These are phyloP conservation scores for Actinopyga echinites DNA, from an alignment of 53 echinoderm and acorn worm species.

Conservation along the genomic window DNA sequence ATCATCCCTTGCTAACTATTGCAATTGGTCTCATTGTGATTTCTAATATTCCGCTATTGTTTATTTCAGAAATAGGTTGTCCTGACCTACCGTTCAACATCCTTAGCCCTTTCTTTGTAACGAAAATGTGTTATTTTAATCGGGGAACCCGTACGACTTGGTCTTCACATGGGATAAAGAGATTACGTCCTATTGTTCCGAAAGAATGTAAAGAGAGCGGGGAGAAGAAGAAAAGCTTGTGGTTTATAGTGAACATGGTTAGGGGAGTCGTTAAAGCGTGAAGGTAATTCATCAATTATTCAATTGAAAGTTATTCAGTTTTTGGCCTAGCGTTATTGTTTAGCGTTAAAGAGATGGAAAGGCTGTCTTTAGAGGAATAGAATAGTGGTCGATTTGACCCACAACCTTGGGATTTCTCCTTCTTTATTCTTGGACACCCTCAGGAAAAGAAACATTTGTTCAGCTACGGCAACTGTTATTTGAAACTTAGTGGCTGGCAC, in stretches of 20 bases:
- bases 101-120: too few species aligned
- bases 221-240: too few species aligned
- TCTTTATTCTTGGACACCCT: not conserved
- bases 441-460: slow-evolving; percentile 39
- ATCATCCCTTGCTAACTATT: slow-evolving; percentile 6
- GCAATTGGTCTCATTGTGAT: slow-evolving; percentile 9
- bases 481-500: not conserved
- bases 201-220: too few species aligned
- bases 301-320: slow-evolving; percentile 4
- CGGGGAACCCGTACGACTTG: too few species aligned
- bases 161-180: not conserved
- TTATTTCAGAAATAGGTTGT: too few species aligned
- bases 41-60: not conserved
- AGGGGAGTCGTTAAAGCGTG: not conserved
- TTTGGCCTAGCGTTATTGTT: not conserved
- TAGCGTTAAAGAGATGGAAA: too few species aligned
- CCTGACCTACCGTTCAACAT: too few species aligned
- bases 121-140: too few species aligned
- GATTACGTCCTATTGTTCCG: slow-evolving; percentile 10
- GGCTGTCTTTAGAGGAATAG: too few species aligned
- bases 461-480: slow-evolving; percentile 41
- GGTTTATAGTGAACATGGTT: not conserved
- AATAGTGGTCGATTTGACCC: not conserved
- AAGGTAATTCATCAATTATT: slow-evolving; percentile 29
- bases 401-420: not conserved